Conservation (phyloP, 2,797 vertebrate genomes). For the Microtus agrestis region DNA sequence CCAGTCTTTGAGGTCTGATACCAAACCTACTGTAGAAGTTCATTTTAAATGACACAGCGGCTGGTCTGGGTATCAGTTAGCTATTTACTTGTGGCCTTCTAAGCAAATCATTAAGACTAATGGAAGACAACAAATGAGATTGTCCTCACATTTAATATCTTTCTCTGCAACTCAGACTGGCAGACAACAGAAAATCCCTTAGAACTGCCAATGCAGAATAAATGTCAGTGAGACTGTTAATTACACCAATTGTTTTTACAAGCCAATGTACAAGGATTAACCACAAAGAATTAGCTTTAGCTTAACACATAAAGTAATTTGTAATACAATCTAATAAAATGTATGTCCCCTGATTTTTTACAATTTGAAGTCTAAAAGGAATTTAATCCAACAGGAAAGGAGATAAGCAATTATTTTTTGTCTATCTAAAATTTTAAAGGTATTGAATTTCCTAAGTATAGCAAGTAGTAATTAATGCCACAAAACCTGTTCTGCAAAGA, state of each 20-base stretch:
- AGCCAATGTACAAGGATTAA: constrained; percentile 57
- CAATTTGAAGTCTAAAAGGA: background rate
- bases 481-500: background rate
- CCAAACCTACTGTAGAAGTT: constrained; percentile 76
- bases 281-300: constrained; percentile 37
- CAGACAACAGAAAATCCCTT: constrained; percentile 34
- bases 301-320: constrained; percentile 54
- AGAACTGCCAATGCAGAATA: constrained; percentile 33
- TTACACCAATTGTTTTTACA: constrained; percentile 64
- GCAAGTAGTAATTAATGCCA: constrained; percentile 30
- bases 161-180: constrained; percentile 66
- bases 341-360: background rate
- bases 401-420: constrained; percentile 36
- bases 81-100: constrained; percentile 74
- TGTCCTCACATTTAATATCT: constrained; percentile 79
- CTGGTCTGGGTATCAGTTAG: constrained; percentile 76
- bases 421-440: constrained; percentile 55
- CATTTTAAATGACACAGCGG: constrained; percentile 81
- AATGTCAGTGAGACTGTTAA: constrained; percentile 67
- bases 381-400: constrained; percentile 21
- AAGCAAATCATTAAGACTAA: constrained; percentile 75
- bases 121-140: constrained; percentile 45
- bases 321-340: constrained; percentile 61
- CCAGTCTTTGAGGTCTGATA: constrained; percentile 69
- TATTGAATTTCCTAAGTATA: constrained; percentile 33